These are phyloP conservation scores for Amaurobius ferox DNA, from an alignment of 2,888 invertebrate species.

Conservation along the genomic window DNA sequence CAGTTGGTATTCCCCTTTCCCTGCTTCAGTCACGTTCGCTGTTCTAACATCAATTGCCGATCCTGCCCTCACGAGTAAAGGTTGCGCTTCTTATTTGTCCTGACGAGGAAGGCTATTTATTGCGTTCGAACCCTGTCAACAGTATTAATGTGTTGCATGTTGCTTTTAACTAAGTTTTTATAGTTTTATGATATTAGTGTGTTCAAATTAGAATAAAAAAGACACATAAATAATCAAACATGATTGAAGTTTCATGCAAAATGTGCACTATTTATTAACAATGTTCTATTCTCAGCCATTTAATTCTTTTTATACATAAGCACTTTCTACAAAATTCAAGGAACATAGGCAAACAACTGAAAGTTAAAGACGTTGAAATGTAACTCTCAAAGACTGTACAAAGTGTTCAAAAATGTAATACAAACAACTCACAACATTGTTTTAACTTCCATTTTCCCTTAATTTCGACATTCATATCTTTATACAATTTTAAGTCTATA, in stretches of 20 bases:
- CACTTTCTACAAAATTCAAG: constrained; percentile 63
- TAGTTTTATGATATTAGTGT: too few relatives aligned
- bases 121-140: too few relatives aligned
- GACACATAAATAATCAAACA: neutral
- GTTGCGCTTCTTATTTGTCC: too few relatives aligned
- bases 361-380: constrained; percentile 23
- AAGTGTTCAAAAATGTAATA: constrained; percentile 21
- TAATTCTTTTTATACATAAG: constrained; percentile 58
- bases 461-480: neutral
- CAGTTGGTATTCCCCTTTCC: too few relatives aligned
- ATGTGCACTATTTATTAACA: constrained; percentile 72
- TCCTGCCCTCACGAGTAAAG: too few relatives aligned
- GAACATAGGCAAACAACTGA: constrained; percentile 24
- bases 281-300: constrained; percentile 59
- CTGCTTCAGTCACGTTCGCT: too few relatives aligned
- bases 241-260: constrained; percentile 48
- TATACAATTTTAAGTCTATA: neutral
- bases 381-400: constrained; percentile 49
- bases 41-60: too few relatives aligned
- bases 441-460: neutral
- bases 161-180: too few relatives aligned
- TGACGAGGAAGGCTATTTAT: too few relatives aligned
- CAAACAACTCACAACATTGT: constrained; percentile 14
- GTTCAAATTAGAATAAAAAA: neutral
- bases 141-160: too few relatives aligned